Conservation (phyloP, 1,140 invertebrate genomes). For the Penaeus vannamei region DNA sequence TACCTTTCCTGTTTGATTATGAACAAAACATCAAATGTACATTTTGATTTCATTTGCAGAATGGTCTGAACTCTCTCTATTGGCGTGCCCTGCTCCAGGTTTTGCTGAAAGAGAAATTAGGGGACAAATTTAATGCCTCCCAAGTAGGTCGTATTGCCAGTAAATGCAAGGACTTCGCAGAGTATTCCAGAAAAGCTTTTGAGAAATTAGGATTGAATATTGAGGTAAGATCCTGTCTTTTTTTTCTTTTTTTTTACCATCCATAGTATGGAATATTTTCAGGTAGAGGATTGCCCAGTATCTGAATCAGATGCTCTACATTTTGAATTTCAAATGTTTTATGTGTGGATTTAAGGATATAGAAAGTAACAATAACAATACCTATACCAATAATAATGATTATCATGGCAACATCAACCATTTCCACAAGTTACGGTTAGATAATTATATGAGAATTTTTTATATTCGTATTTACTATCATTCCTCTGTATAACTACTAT, state of each 20-base stretch:
- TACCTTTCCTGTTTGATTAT: no score
- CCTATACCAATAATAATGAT: no score
- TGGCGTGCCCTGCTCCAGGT: conserved; percentile 55
- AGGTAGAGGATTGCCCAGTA: no score
- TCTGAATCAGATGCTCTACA: no score
- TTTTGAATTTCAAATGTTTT: no score
- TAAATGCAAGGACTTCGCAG: conserved; percentile 46
- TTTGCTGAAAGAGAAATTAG: conserved; percentile 36
- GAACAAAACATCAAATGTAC: background rate
- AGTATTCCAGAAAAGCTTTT: conserved; percentile 38
- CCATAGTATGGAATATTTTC: no score
- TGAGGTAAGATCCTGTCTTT: background rate
- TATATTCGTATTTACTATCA: background rate
- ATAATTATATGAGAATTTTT: background rate
- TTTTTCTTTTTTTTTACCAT: no score
- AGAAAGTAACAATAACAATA: no score
- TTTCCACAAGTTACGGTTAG: no score
- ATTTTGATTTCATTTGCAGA: conserved; percentile 4
- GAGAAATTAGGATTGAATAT: conserved; percentile 34
- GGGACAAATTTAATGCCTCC: background rate
- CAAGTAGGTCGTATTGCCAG: conserved; percentile 44
- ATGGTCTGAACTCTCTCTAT: conserved; percentile 26
- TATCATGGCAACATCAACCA: no score
- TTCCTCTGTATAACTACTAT: background rate
- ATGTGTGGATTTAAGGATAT: no score